Evolutionary conservation across 2,113 vertebrate genomes (phyloP).

Genomic region (Atrichornis clamosus): DNA sequence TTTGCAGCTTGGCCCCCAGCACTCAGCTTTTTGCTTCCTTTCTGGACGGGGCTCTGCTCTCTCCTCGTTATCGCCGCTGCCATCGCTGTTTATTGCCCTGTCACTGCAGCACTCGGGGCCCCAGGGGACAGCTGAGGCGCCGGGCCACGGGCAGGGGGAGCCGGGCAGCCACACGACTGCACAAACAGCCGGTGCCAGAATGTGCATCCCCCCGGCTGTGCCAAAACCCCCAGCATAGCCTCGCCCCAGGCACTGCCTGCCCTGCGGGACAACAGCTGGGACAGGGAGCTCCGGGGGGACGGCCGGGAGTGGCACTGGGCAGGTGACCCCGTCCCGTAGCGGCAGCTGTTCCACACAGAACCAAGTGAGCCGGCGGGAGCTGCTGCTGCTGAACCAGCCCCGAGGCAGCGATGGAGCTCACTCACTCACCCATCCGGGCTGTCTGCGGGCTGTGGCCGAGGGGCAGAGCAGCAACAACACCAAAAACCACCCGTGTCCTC

Average conservation of each 20-base stretch:
- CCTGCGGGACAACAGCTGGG: neutral
- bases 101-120: neutral
- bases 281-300: rapidly evolving
- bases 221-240: rapidly evolving
- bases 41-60: neutral
- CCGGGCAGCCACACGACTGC: neutral
- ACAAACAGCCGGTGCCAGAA: rapidly evolving
- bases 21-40: neutral
- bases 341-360: neutral
- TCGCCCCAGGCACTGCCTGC: neutral
- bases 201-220: neutral
- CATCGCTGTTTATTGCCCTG: neutral
- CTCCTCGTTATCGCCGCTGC: neutral
- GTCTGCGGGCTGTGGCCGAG: rapidly evolving
- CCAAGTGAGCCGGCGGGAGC: neutral
- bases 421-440: neutral
- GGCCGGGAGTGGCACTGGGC: neutral
- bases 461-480: neutral
- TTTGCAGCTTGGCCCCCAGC: neutral
- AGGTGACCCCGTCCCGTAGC: neutral
- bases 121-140: neutral
- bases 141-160: neutral
- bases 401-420: neutral
- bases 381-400: neutral
- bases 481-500: neutral